Percentiles rank a stretch among this genome's conserved stretches.
Evolutionary conservation across 2,797 vertebrate genomes (phyloP).

Genomic region (Gymnopithys bicolor): DNA sequence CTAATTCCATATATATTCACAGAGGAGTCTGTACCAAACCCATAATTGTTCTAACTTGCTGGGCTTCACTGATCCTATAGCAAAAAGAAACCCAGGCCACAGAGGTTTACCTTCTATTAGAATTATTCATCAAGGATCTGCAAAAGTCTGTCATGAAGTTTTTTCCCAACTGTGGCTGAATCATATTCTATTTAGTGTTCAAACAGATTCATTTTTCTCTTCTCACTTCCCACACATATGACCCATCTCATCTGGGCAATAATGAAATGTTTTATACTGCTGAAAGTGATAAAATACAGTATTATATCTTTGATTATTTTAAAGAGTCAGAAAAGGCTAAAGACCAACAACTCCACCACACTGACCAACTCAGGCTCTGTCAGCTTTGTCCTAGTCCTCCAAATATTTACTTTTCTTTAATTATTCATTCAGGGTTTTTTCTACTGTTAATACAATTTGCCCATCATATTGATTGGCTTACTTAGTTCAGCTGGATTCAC

Average conservation of each 20-base stretch:
- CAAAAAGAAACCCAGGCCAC: not conserved
- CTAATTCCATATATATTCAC: not conserved
- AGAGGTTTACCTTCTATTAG: not conserved
- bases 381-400: not conserved
- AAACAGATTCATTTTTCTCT: not conserved
- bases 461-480: conserved; percentile 52
- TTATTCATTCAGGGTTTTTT: not conserved
- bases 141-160: not conserved
- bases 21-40: not conserved
- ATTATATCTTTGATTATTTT: not conserved
- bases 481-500: conserved; percentile 42
- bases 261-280: not conserved
- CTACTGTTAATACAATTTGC: conserved; percentile 43
- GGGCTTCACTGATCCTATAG: not conserved
- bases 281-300: not conserved
- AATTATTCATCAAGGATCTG: conserved; percentile 23
- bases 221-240: not conserved
- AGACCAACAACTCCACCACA: not conserved
- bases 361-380: not conserved
- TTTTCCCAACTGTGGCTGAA: not conserved
- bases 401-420: conserved; percentile 40
- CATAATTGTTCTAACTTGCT: not conserved
- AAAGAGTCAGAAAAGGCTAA: not conserved
- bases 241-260: not conserved
- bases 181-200: not conserved